phyloP scores from a whole-genome alignment of 2,113 vertebrate genomes.

The Anthoscopus minutus region DNA sequence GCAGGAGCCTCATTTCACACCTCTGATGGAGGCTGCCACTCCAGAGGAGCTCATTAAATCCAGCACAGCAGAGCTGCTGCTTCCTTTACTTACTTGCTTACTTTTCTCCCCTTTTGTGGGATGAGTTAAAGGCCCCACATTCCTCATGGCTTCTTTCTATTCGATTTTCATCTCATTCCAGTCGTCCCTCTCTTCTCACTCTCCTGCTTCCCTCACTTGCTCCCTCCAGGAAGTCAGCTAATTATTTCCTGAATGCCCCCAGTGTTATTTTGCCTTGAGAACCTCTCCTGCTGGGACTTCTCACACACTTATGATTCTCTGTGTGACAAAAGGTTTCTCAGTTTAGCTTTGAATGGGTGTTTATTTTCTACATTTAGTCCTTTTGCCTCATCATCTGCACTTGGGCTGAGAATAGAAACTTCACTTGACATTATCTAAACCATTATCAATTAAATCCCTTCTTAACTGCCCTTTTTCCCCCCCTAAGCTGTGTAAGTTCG shows the following conservation, averaged over 20 bases:
- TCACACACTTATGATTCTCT: conserved; percentile 37
- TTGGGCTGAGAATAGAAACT: conserved; percentile 53
- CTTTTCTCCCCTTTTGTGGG: background rate
- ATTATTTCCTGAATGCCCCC: conserved; percentile 62
- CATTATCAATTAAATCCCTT: conserved; percentile 59
- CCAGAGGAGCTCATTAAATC: conserved; percentile 3
- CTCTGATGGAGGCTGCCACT: background rate
- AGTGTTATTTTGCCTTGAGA: conserved; percentile 56
- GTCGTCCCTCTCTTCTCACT: background rate
- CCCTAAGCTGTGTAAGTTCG: background rate
- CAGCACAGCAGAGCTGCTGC: background rate
- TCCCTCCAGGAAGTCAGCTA: conserved; percentile 52
- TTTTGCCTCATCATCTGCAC: conserved; percentile 29
- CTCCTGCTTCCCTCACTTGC: conserved; percentile 25
- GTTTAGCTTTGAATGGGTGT: conserved; percentile 59
- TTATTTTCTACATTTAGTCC: conserved; percentile 48
- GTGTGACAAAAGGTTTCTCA: conserved; percentile 58
- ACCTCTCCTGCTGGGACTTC: conserved; percentile 48
- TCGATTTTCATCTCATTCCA: background rate
- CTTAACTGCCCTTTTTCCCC: background rate
- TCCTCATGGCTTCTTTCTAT: background rate
- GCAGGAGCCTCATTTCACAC: background rate
- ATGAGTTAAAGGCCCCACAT: background rate
- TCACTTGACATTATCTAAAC: conserved; percentile 54
- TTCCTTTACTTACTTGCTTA: background rate